Evolutionary conservation across 2,113 vertebrate species (phyloP), one percentile per base, ranked within the genome.

Genomic region (Noturus placidus): DNA sequence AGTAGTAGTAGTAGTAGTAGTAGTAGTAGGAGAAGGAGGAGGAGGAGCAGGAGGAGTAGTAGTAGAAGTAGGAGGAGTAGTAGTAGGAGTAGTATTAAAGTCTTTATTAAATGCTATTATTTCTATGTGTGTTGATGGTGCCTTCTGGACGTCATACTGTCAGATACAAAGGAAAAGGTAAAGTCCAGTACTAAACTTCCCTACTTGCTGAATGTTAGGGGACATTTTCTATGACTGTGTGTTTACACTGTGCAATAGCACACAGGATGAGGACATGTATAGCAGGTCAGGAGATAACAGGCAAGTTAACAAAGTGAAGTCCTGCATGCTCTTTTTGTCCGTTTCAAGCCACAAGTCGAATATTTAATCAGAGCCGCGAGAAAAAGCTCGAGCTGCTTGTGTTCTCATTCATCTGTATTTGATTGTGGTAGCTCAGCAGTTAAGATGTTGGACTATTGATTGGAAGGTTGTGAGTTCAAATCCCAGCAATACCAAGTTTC

Each of bases 311-410:
- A 82, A 78, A 59, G 84, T 54, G 15, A 83, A 85, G 81, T 85
- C 79, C 87, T 84, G 67, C 59, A 22, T 15, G 9, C 27, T 69
- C n/a, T 27, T 35, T 81, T 33, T 57, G n/a, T 72, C 52, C 74
- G 77, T 82, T 86, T 83, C 27, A 86, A 86, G 80, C 87, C 89
- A 86, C 87, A 88, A 54, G 25, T 35, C 20, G 61, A 65, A 88
- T 87, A 90, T 88, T 50, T 67, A 69, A 88, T 90, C 89, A 80
- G 63, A 72, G 72, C 22, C 27, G 57, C 46, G 85, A 78, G 46
- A 86, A 82, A 59, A 30, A 76, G 35, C 67, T 76, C 5, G 22
- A 59, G 72, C 82, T 46, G 72, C 22, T 33, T 30, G 15, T 20
- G 1, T 86, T 88, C 83, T 86, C 70, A 87, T 59, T 87, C 78